Conservation (phyloP, 2,888 invertebrate species). For the Drosophila greeni region DNA sequence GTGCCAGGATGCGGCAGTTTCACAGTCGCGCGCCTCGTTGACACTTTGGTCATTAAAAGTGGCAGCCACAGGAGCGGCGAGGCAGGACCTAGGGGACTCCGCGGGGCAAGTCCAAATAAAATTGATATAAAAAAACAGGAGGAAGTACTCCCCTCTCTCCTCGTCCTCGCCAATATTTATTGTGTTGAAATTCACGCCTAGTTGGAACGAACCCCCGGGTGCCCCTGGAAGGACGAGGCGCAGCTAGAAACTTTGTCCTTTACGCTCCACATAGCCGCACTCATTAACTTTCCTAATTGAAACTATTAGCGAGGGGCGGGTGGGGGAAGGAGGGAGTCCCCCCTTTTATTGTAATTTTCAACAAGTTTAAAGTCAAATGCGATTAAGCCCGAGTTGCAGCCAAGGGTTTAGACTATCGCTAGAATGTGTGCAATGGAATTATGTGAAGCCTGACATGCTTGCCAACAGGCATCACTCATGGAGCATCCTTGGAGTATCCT, state of each 20-base stretch:
- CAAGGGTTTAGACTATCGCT: slow-evolving; percentile 34
- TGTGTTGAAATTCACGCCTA: slow-evolving; percentile 69
- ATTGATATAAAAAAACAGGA: slow-evolving; percentile 18
- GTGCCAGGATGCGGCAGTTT: slow-evolving; percentile 15
- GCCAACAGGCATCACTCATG: slow-evolving; percentile 24
- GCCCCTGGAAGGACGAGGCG: slow-evolving; percentile 5
- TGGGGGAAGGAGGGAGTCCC: neutral
- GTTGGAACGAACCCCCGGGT: slow-evolving; percentile 18
- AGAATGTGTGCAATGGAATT: slow-evolving; percentile 48
- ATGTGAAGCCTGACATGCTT: slow-evolving; percentile 35
- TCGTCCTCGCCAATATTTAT: slow-evolving; percentile 56
- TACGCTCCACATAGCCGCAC: slow-evolving; percentile 51
- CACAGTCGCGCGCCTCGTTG: slow-evolving; percentile 24
- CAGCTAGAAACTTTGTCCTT: slow-evolving; percentile 63
- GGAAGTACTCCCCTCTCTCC: neutral
- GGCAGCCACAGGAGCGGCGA: slow-evolving; percentile 8
- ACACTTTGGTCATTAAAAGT: slow-evolving; percentile 40
- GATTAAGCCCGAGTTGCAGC: slow-evolving; percentile 53
- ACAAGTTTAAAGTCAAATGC: slow-evolving; percentile 54
- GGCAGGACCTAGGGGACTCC: slow-evolving; percentile 10
- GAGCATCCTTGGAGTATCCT: neutral
- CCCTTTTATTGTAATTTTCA: slow-evolving; percentile 54
- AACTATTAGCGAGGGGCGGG: slow-evolving; percentile 52
- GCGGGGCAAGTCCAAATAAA: slow-evolving; percentile 11
- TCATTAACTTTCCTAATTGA: slow-evolving; percentile 68